Conservation (phyloP, 2,113 vertebrate genomes). For the Gallinago undulata region DNA sequence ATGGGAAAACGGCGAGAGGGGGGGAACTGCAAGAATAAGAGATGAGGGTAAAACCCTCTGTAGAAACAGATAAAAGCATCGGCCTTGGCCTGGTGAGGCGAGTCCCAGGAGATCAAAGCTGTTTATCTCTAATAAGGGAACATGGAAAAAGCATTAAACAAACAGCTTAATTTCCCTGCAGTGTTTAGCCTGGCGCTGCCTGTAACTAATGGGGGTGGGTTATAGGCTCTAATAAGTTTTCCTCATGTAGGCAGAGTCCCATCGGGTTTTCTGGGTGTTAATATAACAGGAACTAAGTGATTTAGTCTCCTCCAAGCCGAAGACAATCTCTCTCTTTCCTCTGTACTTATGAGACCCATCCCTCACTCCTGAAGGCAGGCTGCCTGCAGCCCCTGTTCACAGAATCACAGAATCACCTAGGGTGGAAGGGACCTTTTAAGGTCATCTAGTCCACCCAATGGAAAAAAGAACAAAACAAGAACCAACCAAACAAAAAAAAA, state of each 20-base stretch:
- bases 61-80: not conserved
- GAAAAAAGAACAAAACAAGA: too few species aligned
- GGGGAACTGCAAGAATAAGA: not conserved
- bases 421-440: too few species aligned
- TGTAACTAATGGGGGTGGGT: not conserved
- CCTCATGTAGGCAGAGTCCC: not conserved
- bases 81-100: not conserved
- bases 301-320: not conserved
- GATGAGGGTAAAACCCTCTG: not conserved
- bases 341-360: not conserved
- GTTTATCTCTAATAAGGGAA: not conserved
- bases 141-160: not conserved
- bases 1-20: fast-evolving
- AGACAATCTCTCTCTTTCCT: not conserved
- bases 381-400: not conserved
- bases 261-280: not conserved
- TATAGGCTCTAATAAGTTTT: not conserved
- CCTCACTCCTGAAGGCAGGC: not conserved
- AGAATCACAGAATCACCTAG: too few species aligned
- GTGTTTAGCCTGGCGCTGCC: not conserved
- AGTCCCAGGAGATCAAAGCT: not conserved
- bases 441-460: too few species aligned
- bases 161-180: slow-evolving; percentile 1
- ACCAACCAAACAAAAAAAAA: too few species aligned
- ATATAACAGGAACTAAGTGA: not conserved